These are phyloP conservation scores for human DNA, from an alignment of 2,113 vertebrate genomes.

Conservation along the genomic window DNA sequence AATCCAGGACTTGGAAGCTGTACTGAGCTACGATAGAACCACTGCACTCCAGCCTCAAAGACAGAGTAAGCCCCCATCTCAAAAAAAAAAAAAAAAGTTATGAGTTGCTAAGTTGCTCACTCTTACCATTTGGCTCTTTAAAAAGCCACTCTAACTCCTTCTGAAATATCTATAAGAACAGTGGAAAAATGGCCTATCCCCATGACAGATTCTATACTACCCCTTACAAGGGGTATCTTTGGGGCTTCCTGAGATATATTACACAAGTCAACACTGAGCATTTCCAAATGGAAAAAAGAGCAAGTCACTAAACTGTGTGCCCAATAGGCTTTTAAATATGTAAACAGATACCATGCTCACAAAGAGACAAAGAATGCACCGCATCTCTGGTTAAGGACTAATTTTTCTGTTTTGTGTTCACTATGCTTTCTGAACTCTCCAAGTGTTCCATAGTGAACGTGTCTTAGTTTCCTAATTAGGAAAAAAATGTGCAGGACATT, in stretches of 20 bases:
- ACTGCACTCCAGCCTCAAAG: no score
- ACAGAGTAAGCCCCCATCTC: no score
- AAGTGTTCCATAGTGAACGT: not conserved
- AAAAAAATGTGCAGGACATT: not conserved
- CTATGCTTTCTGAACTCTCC: not conserved
- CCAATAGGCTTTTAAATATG: not conserved
- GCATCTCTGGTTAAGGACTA: not conserved
- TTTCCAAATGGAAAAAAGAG: not conserved
- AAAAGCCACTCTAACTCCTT: not conserved
- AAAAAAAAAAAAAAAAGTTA: not conserved
- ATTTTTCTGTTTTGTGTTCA: not conserved
- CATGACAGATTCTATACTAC: accelerated
- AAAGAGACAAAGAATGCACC: not conserved
- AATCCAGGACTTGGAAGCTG: no score
- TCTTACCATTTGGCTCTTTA: not conserved
- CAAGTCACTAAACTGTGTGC: not conserved
- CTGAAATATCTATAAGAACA: not conserved
- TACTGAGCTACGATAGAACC: no score
- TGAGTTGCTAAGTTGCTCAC: not conserved
- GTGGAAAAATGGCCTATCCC: not conserved
- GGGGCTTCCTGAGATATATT: no score
- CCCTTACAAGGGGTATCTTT: not conserved
- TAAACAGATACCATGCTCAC: not conserved
- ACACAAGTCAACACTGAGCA: not conserved
- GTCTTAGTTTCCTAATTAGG: constrained; percentile 39